phyloP scores from a whole-genome alignment of 2,113 vertebrate species.

The Ptychochromis oligacanthus region DNA sequence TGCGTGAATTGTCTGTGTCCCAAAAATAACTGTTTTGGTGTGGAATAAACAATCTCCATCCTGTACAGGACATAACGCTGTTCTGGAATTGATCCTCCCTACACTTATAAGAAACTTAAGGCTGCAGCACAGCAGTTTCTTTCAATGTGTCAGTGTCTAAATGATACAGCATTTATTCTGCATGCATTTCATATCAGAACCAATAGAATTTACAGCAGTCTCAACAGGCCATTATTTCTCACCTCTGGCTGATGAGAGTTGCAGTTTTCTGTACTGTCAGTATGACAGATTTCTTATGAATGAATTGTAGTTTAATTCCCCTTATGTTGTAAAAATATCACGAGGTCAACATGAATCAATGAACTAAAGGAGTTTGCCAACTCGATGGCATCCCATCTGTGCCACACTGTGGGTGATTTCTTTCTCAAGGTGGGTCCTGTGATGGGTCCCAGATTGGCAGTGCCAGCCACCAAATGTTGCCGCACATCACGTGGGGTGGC shows the following conservation, averaged over 20 bases:
- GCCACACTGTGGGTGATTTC: constrained; percentile 40
- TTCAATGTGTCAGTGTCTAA: not conserved
- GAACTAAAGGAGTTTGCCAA: constrained; percentile 46
- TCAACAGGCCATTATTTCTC: not conserved
- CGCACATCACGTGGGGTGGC: constrained; percentile 57
- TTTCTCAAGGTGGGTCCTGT: constrained; percentile 57
- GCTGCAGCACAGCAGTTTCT: not conserved
- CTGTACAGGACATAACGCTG: not conserved
- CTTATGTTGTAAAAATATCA: constrained; percentile 44
- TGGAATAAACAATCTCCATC: constrained; percentile 29
- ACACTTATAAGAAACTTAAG: not conserved
- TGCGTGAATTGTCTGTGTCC: constrained; percentile 13
- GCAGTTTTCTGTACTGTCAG: not conserved
- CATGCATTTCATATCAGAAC: not conserved
- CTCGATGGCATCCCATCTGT: constrained; percentile 57
- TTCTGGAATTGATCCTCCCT: constrained; percentile 29
- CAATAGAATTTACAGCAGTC: not conserved
- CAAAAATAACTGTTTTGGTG: constrained; percentile 8
- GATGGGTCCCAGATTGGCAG: constrained; percentile 70
- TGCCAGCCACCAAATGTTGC: constrained; percentile 51
- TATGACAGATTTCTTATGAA: constrained; percentile 30
- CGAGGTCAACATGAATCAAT: constrained; percentile 61
- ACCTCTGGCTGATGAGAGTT: not conserved
- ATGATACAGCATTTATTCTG: not conserved
- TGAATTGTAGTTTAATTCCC: constrained; percentile 21